Conservation (phyloP, 2,797 vertebrate species). For the Triplophysa bombifrons region DNA sequence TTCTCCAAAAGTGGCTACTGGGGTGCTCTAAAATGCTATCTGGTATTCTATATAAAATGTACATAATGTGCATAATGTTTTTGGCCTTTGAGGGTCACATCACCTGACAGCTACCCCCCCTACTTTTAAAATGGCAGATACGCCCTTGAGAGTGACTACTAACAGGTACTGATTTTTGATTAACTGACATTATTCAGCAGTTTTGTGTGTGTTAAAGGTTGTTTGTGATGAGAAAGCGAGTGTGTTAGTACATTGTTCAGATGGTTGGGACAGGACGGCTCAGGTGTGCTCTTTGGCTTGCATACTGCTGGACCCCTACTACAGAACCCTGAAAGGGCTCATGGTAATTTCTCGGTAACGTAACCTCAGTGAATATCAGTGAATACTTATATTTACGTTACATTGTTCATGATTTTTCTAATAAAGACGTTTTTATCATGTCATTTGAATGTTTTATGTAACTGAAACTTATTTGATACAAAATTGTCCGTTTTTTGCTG, state of each 20-base stretch:
- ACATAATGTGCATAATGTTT: no score
- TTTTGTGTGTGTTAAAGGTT: slow-evolving; percentile 63
- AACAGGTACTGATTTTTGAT: neutral
- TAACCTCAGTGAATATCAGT: slow-evolving; percentile 20
- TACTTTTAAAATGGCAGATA: no score
- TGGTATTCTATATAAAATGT: no score
- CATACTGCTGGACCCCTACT: slow-evolving; percentile 80
- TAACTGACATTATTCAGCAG: neutral
- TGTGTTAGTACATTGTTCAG: slow-evolving; percentile 82
- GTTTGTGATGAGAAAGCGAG: slow-evolving; percentile 77
- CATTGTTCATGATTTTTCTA: neutral
- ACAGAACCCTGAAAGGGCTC: slow-evolving; percentile 80
- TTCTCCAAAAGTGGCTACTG: no score
- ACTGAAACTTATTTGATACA: no score
- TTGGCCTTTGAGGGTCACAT: no score
- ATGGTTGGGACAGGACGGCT: slow-evolving; percentile 82
- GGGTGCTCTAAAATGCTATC: no score
- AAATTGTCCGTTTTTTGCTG: no score
- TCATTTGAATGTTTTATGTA: neutral
- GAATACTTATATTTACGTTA: neutral
- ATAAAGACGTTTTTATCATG: neutral
- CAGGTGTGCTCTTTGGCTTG: slow-evolving; percentile 82
- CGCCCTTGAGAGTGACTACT: no score
- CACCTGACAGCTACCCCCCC: no score
- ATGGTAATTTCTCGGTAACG: slow-evolving; percentile 72